Conservation (phyloP, 2,888 invertebrate species). For the Melanostoma mellinum region DNA sequence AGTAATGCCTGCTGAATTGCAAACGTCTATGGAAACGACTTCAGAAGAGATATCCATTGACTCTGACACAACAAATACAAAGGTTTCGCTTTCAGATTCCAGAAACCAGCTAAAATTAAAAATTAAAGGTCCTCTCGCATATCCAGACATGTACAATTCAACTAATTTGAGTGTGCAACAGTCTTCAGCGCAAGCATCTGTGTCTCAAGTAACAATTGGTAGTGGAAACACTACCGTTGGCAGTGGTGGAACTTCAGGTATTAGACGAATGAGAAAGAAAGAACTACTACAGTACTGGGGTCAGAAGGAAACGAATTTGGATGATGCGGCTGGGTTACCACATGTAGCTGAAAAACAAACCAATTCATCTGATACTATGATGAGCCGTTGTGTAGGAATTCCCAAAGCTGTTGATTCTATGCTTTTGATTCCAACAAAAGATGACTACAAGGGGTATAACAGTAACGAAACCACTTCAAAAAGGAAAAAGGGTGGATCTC, state of each 20-base stretch:
- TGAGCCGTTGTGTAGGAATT: conserved; percentile 83
- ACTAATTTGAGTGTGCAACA: conserved; percentile 80
- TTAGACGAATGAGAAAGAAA: conserved; percentile 94
- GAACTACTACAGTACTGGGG: conserved; percentile 92
- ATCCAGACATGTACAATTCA: conserved; percentile 87
- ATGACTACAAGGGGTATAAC: conserved; percentile 89
- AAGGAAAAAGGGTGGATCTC: conserved; percentile 84
- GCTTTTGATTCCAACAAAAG: conserved; percentile 91
- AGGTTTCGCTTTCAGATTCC: conserved; percentile 90
- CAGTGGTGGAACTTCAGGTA: conserved; percentile 86
- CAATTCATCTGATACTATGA: conserved; percentile 82
- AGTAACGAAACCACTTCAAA: conserved; percentile 84
- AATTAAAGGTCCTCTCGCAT: conserved; percentile 93
- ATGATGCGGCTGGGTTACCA: conserved; percentile 85
- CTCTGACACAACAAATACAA: conserved; percentile 84
- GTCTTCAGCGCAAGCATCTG: conserved; percentile 75
- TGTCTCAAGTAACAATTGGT: conserved; percentile 74
- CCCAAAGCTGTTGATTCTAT: conserved; percentile 95
- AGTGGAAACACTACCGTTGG: conserved; percentile 67
- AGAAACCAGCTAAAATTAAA: conserved; percentile 94
- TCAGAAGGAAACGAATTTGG: conserved; percentile 91
- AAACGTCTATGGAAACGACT: conserved; percentile 81
- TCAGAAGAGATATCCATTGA: conserved; percentile 82
- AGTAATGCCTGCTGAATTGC: conserved; percentile 77
- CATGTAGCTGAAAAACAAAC: conserved; percentile 80